phyloP scores from a whole-genome alignment of 2,888 invertebrate species.

The Cosmopolites sordidus region DNA sequence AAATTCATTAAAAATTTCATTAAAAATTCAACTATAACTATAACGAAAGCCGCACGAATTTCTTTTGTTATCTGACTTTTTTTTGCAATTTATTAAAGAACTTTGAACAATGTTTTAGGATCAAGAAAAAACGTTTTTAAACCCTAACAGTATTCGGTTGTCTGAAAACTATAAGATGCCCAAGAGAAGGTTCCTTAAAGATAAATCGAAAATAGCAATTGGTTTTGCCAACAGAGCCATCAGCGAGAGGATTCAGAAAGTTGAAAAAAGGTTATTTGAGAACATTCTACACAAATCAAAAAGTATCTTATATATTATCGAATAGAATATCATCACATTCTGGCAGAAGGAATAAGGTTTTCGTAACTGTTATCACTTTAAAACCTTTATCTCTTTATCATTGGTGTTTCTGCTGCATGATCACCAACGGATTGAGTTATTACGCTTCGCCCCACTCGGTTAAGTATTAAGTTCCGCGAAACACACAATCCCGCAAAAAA shows the following conservation, averaged over 20 bases:
- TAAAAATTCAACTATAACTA: no score
- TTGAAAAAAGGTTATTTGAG: constrained; percentile 31
- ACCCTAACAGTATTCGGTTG: constrained; percentile 35
- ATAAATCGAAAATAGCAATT: constrained; percentile 37
- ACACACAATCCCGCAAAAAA: no score
- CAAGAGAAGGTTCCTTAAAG: constrained; percentile 44
- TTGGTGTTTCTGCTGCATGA: not conserved
- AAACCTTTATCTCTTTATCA: constrained; percentile 1
- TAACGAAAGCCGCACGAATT: not conserved
- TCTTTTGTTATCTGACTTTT: not conserved
- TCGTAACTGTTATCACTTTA: no score
- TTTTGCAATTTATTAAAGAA: not conserved
- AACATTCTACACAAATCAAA: no score
- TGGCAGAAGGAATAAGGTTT: no score
- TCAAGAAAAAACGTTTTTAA: constrained; percentile 20
- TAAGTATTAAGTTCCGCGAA: no score
- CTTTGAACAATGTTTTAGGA: not conserved
- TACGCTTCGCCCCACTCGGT: no score
- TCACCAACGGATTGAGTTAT: not conserved
- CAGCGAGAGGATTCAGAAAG: constrained; percentile 35
- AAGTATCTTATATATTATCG: no score
- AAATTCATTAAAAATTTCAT: no score
- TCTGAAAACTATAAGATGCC: constrained; percentile 36
- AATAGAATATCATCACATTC: no score
- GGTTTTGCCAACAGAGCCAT: constrained; percentile 39